A percentile compares a stretch with the other conserved stretches of the same genome.
Conservation (phyloP, 2,113 vertebrate species). For the Fulica atra region DNA sequence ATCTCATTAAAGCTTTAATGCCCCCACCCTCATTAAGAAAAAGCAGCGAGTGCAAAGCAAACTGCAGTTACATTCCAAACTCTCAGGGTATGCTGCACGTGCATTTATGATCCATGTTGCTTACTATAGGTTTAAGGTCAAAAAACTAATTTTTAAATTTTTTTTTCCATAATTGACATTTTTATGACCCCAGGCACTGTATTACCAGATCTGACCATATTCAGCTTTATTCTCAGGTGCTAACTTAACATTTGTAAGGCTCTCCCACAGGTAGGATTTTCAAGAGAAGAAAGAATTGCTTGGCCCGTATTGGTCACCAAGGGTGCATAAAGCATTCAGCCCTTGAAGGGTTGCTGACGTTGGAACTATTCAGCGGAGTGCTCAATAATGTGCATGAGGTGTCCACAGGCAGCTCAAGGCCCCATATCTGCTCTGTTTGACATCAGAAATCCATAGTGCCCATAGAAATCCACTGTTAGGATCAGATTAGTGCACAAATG, state of each 20-base stretch:
- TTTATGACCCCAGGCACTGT: not conserved
- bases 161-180: not conserved
- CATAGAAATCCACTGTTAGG: not conserved
- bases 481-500: no score
- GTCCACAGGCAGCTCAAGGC: not conserved
- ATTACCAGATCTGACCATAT: not conserved
- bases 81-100: not conserved
- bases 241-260: slow-evolving; percentile 3
- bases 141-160: not conserved
- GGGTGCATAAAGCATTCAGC: not conserved
- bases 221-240: not conserved
- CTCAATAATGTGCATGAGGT: not conserved
- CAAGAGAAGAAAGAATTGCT: not conserved
- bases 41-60: not conserved
- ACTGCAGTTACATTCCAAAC: not conserved
- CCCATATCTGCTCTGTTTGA: not conserved
- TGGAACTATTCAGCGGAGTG: not conserved
- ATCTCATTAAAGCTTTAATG: not conserved
- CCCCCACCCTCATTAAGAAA: not conserved
- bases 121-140: not conserved
- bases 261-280: not conserved
- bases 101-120: not conserved
- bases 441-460: not conserved
- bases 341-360: not conserved
- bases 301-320: not conserved